Percentiles rank a stretch among this genome's conserved stretches.
Conservation (phyloP, 2,797 vertebrate species). For the Petrocephalus schoutedeni region DNA sequence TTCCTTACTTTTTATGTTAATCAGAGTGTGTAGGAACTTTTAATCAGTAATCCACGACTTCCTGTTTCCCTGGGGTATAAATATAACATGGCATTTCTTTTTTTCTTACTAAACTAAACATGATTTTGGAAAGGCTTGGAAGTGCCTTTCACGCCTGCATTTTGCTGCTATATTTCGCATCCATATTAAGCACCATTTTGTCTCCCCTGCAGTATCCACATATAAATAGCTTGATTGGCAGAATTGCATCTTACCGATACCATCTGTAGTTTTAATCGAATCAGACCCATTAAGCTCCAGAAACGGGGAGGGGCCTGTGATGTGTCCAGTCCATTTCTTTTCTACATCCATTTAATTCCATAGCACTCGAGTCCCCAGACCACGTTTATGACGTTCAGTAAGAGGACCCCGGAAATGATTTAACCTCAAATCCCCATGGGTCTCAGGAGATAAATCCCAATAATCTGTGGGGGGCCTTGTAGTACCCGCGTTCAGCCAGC, state of each 20-base stretch:
- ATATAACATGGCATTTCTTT: not conserved
- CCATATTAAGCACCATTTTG: not conserved
- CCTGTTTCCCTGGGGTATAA: too few relatives aligned
- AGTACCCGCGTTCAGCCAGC: slow-evolving; percentile 21
- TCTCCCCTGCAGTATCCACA: not conserved
- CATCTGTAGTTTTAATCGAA: not conserved
- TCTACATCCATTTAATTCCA: slow-evolving; percentile 19
- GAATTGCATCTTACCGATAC: not conserved
- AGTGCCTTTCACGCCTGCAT: not conserved
- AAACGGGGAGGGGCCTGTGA: not conserved
- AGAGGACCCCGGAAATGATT: slow-evolving; percentile 36
- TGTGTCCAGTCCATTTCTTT: not conserved
- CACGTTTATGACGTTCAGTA: slow-evolving; percentile 26
- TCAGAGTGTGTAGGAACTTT: too few relatives aligned
- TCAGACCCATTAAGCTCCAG: not conserved
- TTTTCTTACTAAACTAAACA: not conserved
- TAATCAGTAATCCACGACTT: too few relatives aligned
- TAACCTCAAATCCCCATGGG: slow-evolving; percentile 34
- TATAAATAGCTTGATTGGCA: not conserved
- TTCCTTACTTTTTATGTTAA: too few relatives aligned
- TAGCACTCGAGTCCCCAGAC: slow-evolving; percentile 16
- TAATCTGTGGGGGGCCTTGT: slow-evolving; percentile 13
- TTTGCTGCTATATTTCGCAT: not conserved
- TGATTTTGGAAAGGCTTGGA: not conserved
- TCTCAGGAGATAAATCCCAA: slow-evolving; percentile 28